phyloP scores from a whole-genome alignment of 2,113 vertebrate species.

The Dipodomys stephensi region DNA sequence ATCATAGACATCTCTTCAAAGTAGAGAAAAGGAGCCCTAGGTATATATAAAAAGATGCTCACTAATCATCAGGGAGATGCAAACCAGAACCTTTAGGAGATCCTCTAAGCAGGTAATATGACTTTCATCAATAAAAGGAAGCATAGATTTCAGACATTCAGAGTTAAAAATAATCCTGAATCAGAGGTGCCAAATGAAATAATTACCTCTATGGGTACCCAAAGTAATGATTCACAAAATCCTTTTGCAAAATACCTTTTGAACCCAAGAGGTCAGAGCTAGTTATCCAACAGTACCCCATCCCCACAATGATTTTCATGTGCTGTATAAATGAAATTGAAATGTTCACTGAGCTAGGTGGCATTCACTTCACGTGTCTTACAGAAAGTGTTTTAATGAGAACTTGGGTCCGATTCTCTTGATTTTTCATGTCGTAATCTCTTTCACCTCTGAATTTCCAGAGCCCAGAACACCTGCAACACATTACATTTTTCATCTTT shows the following conservation, averaged over 20 bases:
- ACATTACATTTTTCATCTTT: neutral
- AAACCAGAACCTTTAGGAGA: neutral
- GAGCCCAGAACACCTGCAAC: neutral
- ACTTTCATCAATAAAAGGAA: neutral
- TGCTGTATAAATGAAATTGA: neutral
- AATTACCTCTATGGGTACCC: neutral
- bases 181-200: neutral
- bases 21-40: neutral
- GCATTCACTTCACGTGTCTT: constrained; percentile 5
- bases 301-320: neutral
- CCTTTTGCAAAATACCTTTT: neutral
- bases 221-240: neutral
- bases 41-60: neutral
- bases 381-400: constrained; percentile 16
- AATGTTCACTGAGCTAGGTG: constrained; percentile 2
- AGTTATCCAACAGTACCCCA: neutral
- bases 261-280: neutral
- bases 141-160: neutral
- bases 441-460: constrained; percentile 9
- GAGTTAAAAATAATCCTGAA: constrained; percentile 2
- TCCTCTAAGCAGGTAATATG: neutral
- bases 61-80: neutral
- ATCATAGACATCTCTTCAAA: neutral
- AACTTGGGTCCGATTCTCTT: neutral
- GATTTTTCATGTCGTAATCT: neutral